Conservation (phyloP, 2,888 invertebrate species). For the Macaria notata region DNA sequence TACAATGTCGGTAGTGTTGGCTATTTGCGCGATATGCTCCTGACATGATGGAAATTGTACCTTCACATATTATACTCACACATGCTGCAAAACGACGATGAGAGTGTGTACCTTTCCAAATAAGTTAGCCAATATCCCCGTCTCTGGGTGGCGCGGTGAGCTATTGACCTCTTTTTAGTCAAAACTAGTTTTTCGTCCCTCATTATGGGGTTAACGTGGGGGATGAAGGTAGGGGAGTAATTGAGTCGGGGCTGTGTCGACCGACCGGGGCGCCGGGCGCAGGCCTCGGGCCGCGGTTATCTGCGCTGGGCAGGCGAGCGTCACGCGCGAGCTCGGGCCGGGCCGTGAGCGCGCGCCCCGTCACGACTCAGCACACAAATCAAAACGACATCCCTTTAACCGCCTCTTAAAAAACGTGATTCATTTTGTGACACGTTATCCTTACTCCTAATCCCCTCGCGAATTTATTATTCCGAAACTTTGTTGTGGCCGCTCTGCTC, state of each 20-base stretch:
- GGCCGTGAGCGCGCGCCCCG: slow-evolving; percentile 30
- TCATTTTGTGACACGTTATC: slow-evolving; percentile 67
- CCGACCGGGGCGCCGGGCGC: slow-evolving; percentile 16
- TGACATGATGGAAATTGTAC: slow-evolving; percentile 11
- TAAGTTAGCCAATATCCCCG: slow-evolving; percentile 23
- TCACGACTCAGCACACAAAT: slow-evolving; percentile 59
- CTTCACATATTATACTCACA: too few relatives aligned
- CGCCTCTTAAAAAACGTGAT: slow-evolving; percentile 66
- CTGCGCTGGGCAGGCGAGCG: slow-evolving; percentile 47
- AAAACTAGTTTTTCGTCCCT: slow-evolving; percentile 32
- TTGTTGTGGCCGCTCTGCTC: slow-evolving; percentile 60
- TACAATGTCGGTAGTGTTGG: slow-evolving; percentile 12
- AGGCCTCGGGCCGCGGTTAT: slow-evolving; percentile 44
- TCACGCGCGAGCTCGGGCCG: slow-evolving; percentile 25
- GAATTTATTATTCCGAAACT: slow-evolving; percentile 68
- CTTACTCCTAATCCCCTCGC: slow-evolving; percentile 64
- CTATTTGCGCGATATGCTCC: slow-evolving; percentile 13
- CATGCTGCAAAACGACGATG: too few relatives aligned
- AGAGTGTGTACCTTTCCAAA: slow-evolving; percentile 19
- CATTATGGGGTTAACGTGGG: slow-evolving; percentile 30
- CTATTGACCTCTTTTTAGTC: slow-evolving; percentile 34
- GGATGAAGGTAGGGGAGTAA: slow-evolving; percentile 32
- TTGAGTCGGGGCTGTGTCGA: slow-evolving; percentile 31
- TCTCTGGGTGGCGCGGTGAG: slow-evolving; percentile 22
- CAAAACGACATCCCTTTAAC: slow-evolving; percentile 56